phyloP scores from a whole-genome alignment of 2,888 invertebrate species.

The Drosophila neotestacea region DNA sequence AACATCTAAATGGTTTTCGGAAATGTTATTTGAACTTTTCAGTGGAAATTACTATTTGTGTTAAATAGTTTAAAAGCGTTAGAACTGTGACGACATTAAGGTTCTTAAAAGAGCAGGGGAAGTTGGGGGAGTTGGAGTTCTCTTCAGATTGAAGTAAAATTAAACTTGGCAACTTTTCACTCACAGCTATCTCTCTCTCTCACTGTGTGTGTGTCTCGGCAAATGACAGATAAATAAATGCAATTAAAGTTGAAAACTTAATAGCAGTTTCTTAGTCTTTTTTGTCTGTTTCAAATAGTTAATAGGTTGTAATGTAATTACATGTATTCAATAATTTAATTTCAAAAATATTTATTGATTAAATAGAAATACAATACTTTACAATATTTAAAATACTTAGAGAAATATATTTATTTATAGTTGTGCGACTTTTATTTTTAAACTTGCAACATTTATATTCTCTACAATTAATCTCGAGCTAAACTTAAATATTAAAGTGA shows the following conservation, averaged over 20 bases:
- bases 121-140: background rate
- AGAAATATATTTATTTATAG: too few species aligned
- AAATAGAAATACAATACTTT: too few species aligned
- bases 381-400: too few species aligned
- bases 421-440: too few species aligned
- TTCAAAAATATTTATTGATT: too few species aligned
- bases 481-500: background rate
- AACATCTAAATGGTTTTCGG: conserved; percentile 76
- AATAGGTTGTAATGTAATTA: background rate
- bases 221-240: conserved; percentile 42
- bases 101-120: background rate
- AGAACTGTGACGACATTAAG: conserved; percentile 37
- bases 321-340: conserved; percentile 1
- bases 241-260: conserved; percentile 56
- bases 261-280: background rate
- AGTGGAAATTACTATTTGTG: conserved; percentile 39
- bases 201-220: conserved; percentile 6
- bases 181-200: background rate
- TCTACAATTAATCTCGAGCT: background rate
- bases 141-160: conserved; percentile 23
- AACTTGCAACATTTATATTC: too few species aligned
- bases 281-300: conserved; percentile 1
- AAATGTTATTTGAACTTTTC: conserved; percentile 71
- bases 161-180: conserved; percentile 52
- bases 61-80: conserved; percentile 35